A percentile compares a stretch with the other conserved stretches of the same genome.
Conservation (phyloP, 1,140 invertebrate genomes). For the Calosoma granatense region DNA sequence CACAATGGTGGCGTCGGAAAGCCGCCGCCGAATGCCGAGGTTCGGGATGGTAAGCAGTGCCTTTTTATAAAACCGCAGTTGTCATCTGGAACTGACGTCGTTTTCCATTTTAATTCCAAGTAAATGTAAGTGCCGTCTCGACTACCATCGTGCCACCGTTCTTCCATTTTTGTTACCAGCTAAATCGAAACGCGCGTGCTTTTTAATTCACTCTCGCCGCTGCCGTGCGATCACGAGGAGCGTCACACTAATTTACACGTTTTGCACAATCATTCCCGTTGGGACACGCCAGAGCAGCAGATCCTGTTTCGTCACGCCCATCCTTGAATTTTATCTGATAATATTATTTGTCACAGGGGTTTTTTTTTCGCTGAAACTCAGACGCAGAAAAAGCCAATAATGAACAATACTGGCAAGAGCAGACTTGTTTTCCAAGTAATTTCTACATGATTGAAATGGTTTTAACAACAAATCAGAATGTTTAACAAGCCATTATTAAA, state of each 20-base stretch:
- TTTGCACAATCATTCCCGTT: too few relatives aligned
- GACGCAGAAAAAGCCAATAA: too few relatives aligned
- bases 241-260: not conserved
- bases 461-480: too few relatives aligned
- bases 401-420: too few relatives aligned
- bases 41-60: not conserved
- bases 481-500: too few relatives aligned
- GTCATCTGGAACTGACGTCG: slow-evolving; percentile 3
- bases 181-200: not conserved
- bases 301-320: too few relatives aligned
- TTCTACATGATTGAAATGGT: too few relatives aligned
- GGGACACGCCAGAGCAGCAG: too few relatives aligned
- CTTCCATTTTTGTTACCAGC: not conserved
- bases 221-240: not conserved
- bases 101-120: slow-evolving; percentile 8
- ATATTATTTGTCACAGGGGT: too few relatives aligned
- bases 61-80: slow-evolving; percentile 8
- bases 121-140: slow-evolving; percentile 2
- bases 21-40: not conserved
- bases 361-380: too few relatives aligned
- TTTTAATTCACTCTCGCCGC: not conserved
- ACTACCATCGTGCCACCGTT: not conserved
- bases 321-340: too few relatives aligned
- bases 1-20: not conserved
- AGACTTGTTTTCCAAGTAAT: too few relatives aligned